A percentile compares a stretch with the other conserved stretches of the same genome.
These are phyloP conservation scores for Siderastrea radians DNA, from an alignment of 92 coral and sea anemone genomes.

Conservation along the genomic window DNA sequence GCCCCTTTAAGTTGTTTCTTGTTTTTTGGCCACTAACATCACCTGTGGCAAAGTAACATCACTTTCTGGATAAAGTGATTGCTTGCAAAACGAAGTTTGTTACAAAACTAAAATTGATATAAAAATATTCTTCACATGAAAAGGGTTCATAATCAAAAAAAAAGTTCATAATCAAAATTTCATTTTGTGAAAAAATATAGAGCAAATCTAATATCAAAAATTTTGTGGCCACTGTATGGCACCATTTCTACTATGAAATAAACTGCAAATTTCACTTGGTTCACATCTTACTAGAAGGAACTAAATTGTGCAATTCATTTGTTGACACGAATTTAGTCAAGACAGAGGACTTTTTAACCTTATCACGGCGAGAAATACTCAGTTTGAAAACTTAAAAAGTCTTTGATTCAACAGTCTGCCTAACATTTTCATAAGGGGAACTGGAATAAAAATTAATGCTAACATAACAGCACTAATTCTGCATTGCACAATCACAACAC, in stretches of 20 bases:
- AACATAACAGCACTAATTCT: background rate
- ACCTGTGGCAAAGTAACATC: background rate
- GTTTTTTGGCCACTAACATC: background rate
- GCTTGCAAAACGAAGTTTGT: background rate
- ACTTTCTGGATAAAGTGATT: background rate
- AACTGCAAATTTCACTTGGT: background rate
- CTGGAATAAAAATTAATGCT: background rate
- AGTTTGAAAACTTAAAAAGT: background rate
- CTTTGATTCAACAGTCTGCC: background rate
- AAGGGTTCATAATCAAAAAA: no score
- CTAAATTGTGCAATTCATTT: background rate
- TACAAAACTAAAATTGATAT: slow-evolving; percentile 14
- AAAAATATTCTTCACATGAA: background rate
- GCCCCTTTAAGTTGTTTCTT: background rate
- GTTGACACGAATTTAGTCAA: background rate
- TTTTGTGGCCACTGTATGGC: background rate
- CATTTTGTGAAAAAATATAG: background rate
- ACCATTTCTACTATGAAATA: background rate
- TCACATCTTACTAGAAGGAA: background rate
- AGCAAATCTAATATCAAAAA: background rate
- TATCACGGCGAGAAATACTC: background rate
- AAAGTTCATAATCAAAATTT: background rate
- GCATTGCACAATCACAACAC: background rate
- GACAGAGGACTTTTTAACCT: background rate
- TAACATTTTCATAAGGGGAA: background rate